Percentiles rank a stretch among this genome's conserved stretches.
Evolutionary conservation across 2,113 vertebrate species (phyloP).

Genomic region (Oncorhynchus nerka): DNA sequence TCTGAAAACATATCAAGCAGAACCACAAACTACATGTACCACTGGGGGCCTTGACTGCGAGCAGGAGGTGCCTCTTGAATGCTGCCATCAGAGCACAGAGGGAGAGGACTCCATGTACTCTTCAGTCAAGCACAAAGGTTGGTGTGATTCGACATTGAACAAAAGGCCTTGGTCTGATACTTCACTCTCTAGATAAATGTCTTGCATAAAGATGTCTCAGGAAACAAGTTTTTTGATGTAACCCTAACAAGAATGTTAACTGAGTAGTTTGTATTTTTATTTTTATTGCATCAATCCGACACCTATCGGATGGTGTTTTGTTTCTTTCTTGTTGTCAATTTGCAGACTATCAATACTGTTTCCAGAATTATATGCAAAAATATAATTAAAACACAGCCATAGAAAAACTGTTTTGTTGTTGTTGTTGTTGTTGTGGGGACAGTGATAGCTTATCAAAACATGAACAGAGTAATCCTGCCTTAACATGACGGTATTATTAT

Average conservation of each 20-base stretch:
- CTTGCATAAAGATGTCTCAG: not conserved
- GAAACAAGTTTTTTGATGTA: conserved; percentile 10
- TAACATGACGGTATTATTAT: conserved; percentile 10
- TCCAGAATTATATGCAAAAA: conserved; percentile 27
- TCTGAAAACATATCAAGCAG: conserved; percentile 23
- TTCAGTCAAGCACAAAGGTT: conserved; percentile 52
- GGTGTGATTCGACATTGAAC: not conserved
- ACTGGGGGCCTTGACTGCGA: conserved; percentile 39
- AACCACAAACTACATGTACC: conserved; percentile 31
- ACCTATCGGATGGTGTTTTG: too few relatives aligned
- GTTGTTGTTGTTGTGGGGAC: conserved; percentile 12
- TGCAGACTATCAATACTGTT: not conserved
- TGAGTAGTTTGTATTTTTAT: conserved; percentile 3
- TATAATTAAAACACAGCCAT: conserved; percentile 20
- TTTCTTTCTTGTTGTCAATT: conserved; percentile 25
- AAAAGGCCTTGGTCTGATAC: not conserved
- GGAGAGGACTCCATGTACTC: conserved; percentile 32
- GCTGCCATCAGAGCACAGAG: conserved; percentile 32
- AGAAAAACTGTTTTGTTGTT: conserved; percentile 13
- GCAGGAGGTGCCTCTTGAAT: conserved; percentile 62
- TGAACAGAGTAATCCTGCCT: conserved; percentile 20
- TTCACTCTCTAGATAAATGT: not conserved
- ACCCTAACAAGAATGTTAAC: not conserved
- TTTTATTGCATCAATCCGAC: conserved; percentile 33
- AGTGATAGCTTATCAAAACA: conserved; percentile 3